Conservation (phyloP, 2,797 vertebrate genomes). For the Thamnophis elegans region DNA sequence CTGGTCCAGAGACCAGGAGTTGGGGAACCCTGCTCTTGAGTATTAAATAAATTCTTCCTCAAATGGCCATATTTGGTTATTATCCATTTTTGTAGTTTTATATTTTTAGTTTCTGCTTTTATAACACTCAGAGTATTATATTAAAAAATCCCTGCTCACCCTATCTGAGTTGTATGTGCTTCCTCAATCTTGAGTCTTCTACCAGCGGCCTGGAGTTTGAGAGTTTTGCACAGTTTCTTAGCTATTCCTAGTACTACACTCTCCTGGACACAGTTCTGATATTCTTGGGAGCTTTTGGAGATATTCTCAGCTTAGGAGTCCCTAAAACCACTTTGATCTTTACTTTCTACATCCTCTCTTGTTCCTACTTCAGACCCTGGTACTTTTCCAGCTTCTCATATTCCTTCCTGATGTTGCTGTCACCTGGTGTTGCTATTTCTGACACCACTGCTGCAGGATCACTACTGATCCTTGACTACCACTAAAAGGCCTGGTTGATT, state of each 20-base stretch:
- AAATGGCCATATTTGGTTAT: background rate
- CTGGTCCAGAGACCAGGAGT: background rate
- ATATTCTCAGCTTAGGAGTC: background rate
- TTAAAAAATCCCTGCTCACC: background rate
- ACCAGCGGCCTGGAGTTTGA: background rate
- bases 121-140: background rate
- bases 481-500: background rate
- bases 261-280: background rate
- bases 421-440: background rate
- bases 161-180: background rate
- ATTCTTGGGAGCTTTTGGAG: background rate
- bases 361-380: background rate
- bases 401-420: background rate
- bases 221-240: background rate
- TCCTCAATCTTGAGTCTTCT: background rate
- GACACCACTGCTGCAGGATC: background rate
- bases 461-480: background rate
- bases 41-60: background rate
- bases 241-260: background rate
- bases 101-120: slow-evolving; percentile 1
- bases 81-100: background rate
- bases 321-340: background rate
- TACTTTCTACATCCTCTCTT: background rate
- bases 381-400: background rate
- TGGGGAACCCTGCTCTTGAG: background rate